Evolutionary conservation across 2,888 invertebrate genomes (phyloP), one percentile per base, ranked within the genome.

Genomic region (Drosophila atroscutellata): DNA sequence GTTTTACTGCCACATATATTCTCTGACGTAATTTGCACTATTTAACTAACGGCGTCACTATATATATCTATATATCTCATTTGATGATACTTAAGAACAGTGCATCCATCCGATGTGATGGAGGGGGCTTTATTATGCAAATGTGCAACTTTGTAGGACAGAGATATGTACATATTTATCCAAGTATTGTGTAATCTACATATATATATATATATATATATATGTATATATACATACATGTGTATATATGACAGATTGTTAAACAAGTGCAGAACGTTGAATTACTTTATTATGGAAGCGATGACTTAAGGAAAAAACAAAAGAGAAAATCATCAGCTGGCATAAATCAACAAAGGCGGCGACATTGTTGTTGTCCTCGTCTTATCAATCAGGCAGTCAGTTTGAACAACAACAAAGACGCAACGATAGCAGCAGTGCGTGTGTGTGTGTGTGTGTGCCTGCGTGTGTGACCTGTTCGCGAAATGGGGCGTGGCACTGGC

Each of bases 291-390:
- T 73, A 47, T 11, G 50, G 42, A 68, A 15, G 18, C 75, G 50
- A 79, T 77, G 75, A 75, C 75, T 69, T 51, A 66, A 26, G 30
- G 64, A 36, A 60, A 26, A 36, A 20, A 52, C 57, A 66, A 60
- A 64, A 56, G 66, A 55, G 60, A 63, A 80, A 65, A 72, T 80
- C 76, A 80, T 72, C 37, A 72, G 51, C 67, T 61, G 67, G 62
- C 57, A 68, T 80, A 80, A 80, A 76, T 80, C 65, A 78, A 51
- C 39, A 45, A 45, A 7, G 20, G 45, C 45, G 20, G 45, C 45
- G 36, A 59, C 56, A 52, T 70, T 78, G 47, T 50, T 60, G 60
- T 54, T 59, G 52, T 58, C 9, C 26, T 34, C 37, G 54, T 51
- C 78, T 78, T 77, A 79, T 77, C 80, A 80, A 66, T 62, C 49